Base-by-base conservation (phyloP, 92 coral and sea anemone genomes). In the Bergia puertoricense region DNA sequence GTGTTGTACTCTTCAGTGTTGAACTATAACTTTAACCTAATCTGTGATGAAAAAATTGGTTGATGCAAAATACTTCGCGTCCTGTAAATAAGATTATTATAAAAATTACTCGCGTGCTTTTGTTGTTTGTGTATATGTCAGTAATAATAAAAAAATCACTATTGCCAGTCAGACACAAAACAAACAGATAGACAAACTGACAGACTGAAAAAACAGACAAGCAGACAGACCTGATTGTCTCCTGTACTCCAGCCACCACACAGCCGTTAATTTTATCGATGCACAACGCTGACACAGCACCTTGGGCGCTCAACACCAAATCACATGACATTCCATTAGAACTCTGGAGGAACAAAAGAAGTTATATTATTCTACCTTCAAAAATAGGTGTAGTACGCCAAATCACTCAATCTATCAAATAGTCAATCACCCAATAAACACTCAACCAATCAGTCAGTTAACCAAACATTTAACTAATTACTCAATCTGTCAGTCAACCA, bases 311-410 rank as follows among this genome's bases (percentile, higher is more conserved):
- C 46, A 97, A 92, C 39, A 94, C 95, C 73, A 94, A 90, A n/a
- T 97, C 99, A 89, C 99, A 97, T 50, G 96, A 87, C 97, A 97
- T 92, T 15, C 99, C 99, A 86, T 97, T 95, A 36, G 94, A 96
- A 74, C 93, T 97, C 99, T 97, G 80, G 41, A 77, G 16, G 14
- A 65, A 23, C 30, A 43, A 86, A 30, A 1, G 18, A 54, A 11
- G 9, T 8, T 22, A 62, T 16, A 62, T 18, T 14, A 7, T 13
- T 3, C 43, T 44, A n/a, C 67, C 46, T 6, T 40, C 22, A 74
- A 2, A 23, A 6, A 4, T 36, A 1, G 22, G 18, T 37, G 44
- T 75, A 4, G 15, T 36, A 4, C 41, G 20, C 1, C 2, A 3
- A 73, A 8, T 37, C 16, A 15, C 20, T 14, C 68, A 62, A 6